Conservation (phyloP, 1,140 invertebrate genomes). For the Drosophila biarmipes region DNA sequence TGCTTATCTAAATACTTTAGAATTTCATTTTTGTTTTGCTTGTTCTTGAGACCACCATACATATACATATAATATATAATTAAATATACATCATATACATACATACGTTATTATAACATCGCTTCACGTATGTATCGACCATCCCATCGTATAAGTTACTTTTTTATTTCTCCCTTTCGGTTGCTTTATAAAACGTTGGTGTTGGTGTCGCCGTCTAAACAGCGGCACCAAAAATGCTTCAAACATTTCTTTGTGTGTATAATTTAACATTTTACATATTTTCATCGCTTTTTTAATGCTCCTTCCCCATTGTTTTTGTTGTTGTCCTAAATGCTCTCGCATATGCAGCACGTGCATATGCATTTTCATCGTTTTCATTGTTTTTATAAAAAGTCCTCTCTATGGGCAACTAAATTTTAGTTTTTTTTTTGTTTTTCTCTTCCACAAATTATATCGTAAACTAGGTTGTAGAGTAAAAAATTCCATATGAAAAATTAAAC, state of each 20-base stretch:
- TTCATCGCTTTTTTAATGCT: constrained; percentile 38
- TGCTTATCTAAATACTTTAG: constrained; percentile 83
- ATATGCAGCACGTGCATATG: constrained; percentile 27
- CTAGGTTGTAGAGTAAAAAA: constrained; percentile 78
- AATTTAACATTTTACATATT: constrained; percentile 63
- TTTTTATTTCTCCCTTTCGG: constrained; percentile 39
- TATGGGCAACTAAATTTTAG: constrained; percentile 69
- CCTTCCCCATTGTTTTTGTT: constrained; percentile 35
- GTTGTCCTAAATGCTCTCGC: constrained; percentile 75
- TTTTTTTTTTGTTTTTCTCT: constrained; percentile 10
- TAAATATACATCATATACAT: constrained; percentile 59
- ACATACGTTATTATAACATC: constrained; percentile 68
- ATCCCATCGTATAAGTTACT: constrained; percentile 23
- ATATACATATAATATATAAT: constrained; percentile 74
- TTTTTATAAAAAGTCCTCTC: constrained; percentile 60
- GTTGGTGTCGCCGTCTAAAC: constrained; percentile 72
- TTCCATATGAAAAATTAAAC: constrained; percentile 77
- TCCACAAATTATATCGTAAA: constrained; percentile 63
- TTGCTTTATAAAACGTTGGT: constrained; percentile 74
- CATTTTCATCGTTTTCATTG: constrained; percentile 40
- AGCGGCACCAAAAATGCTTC: constrained; percentile 78
- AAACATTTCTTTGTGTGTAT: constrained; percentile 76
- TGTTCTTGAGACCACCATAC: constrained; percentile 64
- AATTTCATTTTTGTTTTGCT: constrained; percentile 71
- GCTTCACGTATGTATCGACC: constrained; percentile 45